Evolutionary conservation across 1,140 invertebrate genomes (phyloP).

Genomic region (Caenorhabditis latens): DNA sequence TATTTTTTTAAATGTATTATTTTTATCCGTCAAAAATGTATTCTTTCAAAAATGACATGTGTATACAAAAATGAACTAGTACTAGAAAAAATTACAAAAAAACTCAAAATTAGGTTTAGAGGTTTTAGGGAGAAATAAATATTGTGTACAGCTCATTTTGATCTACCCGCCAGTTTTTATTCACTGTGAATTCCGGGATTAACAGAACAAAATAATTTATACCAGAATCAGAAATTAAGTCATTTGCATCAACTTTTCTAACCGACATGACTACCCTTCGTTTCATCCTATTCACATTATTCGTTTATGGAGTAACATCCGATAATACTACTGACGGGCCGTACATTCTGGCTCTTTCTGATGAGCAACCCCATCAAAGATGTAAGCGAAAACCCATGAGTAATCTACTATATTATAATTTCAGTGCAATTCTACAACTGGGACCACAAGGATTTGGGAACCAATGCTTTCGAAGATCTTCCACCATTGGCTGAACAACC

Average conservation of each 20-base stretch:
- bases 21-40: no score
- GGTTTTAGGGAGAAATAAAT: neutral
- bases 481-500: neutral
- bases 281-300: neutral
- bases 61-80: no score
- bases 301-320: neutral
- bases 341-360: neutral
- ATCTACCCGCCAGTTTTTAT: slow-evolving; percentile 23
- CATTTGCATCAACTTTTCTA: no score
- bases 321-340: neutral
- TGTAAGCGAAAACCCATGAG: neutral
- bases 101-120: no score
- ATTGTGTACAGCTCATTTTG: neutral
- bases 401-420: neutral
- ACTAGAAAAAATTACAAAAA: no score
- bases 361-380: slow-evolving; percentile 41
- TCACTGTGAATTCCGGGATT: neutral
- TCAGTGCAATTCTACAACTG: slow-evolving; percentile 36
- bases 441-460: slow-evolving; percentile 8
- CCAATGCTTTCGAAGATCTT: slow-evolving; percentile 20
- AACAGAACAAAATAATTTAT: neutral
- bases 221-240: no score
- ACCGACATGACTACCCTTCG: neutral
- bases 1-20: no score
- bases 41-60: no score